These are phyloP conservation scores for Thalassaphorura encarpata DNA, from an alignment of 1,140 invertebrate species.

Conservation along the genomic window DNA sequence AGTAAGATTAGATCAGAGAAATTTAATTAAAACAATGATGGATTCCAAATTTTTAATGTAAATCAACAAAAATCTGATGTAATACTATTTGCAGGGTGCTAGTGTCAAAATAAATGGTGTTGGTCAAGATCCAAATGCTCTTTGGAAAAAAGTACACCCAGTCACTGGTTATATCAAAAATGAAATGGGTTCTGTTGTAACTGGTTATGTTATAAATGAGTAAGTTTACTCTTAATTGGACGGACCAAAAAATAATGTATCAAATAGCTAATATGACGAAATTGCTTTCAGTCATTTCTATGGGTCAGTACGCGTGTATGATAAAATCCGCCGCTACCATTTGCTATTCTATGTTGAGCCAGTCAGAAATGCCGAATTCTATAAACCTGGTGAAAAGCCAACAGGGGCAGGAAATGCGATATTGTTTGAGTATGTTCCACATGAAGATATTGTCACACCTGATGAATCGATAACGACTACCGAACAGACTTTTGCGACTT, in stretches of 20 bases:
- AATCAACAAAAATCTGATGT: not conserved
- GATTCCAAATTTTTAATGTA: not conserved
- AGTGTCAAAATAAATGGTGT: not conserved
- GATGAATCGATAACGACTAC: not conserved
- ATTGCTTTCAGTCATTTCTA: conserved; percentile 16
- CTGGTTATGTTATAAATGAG: not conserved
- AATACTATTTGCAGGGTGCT: not conserved
- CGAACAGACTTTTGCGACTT: not conserved
- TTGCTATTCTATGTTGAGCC: conserved; percentile 21
- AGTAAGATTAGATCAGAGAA: not conserved
- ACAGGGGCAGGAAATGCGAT: conserved; percentile 6
- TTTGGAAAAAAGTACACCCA: not conserved
- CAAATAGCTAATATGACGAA: not conserved
- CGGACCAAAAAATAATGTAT: not conserved
- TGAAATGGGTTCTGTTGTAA: not conserved
- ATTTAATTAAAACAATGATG: no score
- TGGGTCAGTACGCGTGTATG: conserved; percentile 17
- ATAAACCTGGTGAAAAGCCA: not conserved
- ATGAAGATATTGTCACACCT: not conserved
- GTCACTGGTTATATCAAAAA: not conserved
- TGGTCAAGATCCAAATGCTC: not conserved
- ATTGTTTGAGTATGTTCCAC: conserved; percentile 15
- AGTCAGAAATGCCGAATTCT: conserved; percentile 1
- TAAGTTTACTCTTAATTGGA: not conserved
- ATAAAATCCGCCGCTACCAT: conserved; percentile 3